Conservation (phyloP, 2,888 invertebrate species). For the Ectemnius lituratus region DNA sequence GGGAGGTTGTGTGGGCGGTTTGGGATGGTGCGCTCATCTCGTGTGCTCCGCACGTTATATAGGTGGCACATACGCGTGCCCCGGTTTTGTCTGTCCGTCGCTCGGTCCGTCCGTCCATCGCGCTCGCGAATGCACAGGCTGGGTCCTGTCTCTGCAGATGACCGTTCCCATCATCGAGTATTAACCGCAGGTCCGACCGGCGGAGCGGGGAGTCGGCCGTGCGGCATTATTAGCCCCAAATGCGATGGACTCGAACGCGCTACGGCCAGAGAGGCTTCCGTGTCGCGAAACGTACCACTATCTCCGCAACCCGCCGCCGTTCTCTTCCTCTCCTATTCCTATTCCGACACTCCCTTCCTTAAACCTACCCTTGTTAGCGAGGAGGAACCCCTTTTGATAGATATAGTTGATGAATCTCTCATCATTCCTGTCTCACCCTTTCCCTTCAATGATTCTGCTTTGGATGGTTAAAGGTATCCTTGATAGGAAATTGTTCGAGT, state of each 20-base stretch:
- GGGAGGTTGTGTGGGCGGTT: slow-evolving; percentile 62
- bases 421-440: no score
- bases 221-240: slow-evolving; percentile 76
- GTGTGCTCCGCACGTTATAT: slow-evolving; percentile 54
- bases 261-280: slow-evolving; percentile 22
- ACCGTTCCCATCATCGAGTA: slow-evolving; percentile 78
- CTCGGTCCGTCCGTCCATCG: slow-evolving; percentile 44
- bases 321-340: slow-evolving; percentile 13
- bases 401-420: no score
- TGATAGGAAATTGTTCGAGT: no score
- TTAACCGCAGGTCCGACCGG: slow-evolving; percentile 76
- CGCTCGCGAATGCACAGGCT: slow-evolving; percentile 66
- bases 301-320: neutral
- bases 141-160: slow-evolving; percentile 77
- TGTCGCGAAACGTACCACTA: slow-evolving; percentile 25
- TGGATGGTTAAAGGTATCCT: no score
- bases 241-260: slow-evolving; percentile 71
- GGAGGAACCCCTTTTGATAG: no score
- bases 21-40: slow-evolving; percentile 63
- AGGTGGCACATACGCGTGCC: slow-evolving; percentile 72
- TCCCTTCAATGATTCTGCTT: no score
- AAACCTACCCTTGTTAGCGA: no score
- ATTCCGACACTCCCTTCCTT: slow-evolving; percentile 17
- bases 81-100: slow-evolving; percentile 70
- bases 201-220: slow-evolving; percentile 61